Evolutionary conservation across 2,113 vertebrate genomes (phyloP).

Genomic region (Triplophysa rosa): DNA sequence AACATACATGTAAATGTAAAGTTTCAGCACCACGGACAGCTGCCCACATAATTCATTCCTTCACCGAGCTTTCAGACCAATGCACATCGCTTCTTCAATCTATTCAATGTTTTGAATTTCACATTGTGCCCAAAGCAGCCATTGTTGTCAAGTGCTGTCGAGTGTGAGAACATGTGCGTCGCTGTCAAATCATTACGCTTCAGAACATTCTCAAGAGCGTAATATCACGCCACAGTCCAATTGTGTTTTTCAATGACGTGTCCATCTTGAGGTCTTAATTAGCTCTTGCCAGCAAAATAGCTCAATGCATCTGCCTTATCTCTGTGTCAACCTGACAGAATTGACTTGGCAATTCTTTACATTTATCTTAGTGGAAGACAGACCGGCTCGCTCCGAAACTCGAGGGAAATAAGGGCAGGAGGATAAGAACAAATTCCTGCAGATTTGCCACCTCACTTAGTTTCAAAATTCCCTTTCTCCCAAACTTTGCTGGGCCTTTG

Average conservation of each 20-base stretch:
- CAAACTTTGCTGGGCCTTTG: constrained; percentile 33
- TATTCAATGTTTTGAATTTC: constrained; percentile 10
- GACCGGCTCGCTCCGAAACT: constrained; percentile 37
- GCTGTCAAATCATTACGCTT: neutral
- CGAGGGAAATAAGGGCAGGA: constrained; percentile 45
- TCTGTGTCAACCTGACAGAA: constrained; percentile 37
- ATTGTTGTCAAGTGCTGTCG: constrained; percentile 6
- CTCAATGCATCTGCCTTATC: constrained; percentile 27
- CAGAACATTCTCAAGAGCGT: neutral
- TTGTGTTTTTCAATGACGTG: constrained; percentile 27
- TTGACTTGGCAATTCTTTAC: constrained; percentile 41
- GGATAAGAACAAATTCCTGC: constrained; percentile 49
- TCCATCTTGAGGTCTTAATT: constrained; percentile 38
- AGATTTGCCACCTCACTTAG: constrained; percentile 35
- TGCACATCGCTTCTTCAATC: neutral
- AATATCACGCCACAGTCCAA: neutral
- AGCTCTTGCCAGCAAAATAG: constrained; percentile 36
- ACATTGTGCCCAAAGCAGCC: constrained; percentile 21
- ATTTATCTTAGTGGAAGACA: constrained; percentile 44
- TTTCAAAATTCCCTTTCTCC: constrained; percentile 34
- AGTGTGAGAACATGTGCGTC: neutral
- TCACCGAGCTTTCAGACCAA: neutral
- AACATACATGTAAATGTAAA: neutral
- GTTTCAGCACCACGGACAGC: too few relatives aligned
- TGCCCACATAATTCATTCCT: neutral